These are phyloP conservation scores for Hypolimnas misippus DNA, from an alignment of 2,888 invertebrate species.

Conservation along the genomic window DNA sequence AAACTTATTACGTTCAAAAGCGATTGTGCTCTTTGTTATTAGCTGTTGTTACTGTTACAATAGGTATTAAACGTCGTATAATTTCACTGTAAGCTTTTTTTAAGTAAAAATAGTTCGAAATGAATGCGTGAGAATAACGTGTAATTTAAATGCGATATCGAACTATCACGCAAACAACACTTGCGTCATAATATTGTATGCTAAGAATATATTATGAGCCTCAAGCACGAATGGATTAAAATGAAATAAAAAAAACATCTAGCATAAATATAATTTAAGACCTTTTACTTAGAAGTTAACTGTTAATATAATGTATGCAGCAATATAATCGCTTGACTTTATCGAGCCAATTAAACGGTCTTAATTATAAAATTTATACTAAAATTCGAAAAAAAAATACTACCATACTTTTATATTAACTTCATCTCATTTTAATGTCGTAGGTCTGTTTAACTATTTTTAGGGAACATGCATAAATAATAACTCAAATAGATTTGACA, in stretches of 20 bases:
- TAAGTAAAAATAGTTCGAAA: slow-evolving; percentile 23
- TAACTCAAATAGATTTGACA: slow-evolving; percentile 21
- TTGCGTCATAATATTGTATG: slow-evolving; percentile 29
- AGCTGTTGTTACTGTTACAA: neutral
- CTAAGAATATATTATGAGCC: slow-evolving; percentile 14
- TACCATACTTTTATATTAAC: no score
- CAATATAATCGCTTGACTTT: no score
- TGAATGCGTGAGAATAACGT: slow-evolving; percentile 20
- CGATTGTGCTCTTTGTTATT: no score
- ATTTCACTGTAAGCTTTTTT: neutral
- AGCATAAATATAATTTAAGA: neutral
- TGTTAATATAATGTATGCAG: no score
- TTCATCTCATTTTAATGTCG: no score
- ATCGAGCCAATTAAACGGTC: no score
- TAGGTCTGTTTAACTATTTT: no score
- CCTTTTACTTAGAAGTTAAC: neutral
- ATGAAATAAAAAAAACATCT: neutral
- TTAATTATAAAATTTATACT: no score
- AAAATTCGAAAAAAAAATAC: no score
- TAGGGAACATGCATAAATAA: slow-evolving; percentile 21
- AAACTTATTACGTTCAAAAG: no score
- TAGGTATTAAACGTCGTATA: neutral
- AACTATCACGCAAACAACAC: slow-evolving; percentile 30
- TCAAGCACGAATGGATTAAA: slow-evolving; percentile 9
- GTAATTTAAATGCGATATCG: slow-evolving; percentile 24